These are phyloP conservation scores for Hybognathus amarus DNA, from an alignment of 2,797 vertebrate species.

Conservation along the genomic window DNA sequence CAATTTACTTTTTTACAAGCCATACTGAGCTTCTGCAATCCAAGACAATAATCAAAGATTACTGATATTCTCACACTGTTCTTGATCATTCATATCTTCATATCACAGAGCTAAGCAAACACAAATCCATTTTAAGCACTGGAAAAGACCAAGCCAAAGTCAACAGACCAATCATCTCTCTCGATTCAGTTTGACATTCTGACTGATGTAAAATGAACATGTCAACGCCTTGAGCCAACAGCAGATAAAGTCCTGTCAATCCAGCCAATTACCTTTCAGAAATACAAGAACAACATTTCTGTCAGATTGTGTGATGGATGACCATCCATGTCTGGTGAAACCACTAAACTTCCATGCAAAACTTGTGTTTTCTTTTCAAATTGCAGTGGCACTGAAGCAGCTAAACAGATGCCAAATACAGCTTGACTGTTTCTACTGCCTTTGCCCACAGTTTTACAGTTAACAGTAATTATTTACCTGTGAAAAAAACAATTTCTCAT, in stretches of 20 bases:
- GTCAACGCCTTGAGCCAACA: constrained; percentile 14
- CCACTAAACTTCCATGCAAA: background rate
- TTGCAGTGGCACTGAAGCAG: background rate
- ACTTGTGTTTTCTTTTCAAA: constrained; percentile 10
- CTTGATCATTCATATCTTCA: constrained; percentile 33
- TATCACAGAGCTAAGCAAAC: constrained; percentile 29
- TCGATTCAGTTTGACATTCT: constrained; percentile 48
- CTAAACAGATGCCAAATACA: constrained; percentile 13
- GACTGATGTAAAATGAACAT: constrained; percentile 56
- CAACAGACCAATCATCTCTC: constrained; percentile 56
- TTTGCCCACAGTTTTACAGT: background rate
- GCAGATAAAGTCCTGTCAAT: constrained; percentile 39
- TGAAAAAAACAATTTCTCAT: background rate
- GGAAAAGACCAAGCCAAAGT: constrained; percentile 43
- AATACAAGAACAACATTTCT: constrained; percentile 4
- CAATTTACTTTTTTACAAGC: constrained; percentile 35
- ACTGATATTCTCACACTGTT: background rate
- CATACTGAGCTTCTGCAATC: constrained; percentile 43
- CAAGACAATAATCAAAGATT: constrained; percentile 47
- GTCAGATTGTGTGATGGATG: constrained; percentile 16
- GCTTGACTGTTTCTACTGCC: background rate
- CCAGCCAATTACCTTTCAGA: constrained; percentile 5
- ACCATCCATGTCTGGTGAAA: background rate
- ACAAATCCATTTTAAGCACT: constrained; percentile 47
- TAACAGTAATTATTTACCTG: background rate